Evolutionary conservation across 2,888 invertebrate species (phyloP), one percentile per base, ranked within the genome.

Genomic region (Cabera pusaria): DNA sequence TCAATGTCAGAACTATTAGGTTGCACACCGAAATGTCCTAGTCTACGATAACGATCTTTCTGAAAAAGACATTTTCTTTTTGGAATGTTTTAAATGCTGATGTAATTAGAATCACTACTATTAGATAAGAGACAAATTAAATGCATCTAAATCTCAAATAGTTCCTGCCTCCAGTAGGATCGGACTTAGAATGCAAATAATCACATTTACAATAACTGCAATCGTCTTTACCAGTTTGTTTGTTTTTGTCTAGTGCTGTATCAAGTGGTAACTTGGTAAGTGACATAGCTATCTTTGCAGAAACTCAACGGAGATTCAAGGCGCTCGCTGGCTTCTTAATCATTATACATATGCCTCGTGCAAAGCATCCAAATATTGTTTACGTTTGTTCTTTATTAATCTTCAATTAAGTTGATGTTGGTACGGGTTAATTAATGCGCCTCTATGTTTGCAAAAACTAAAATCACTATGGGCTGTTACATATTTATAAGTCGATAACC

Each of bases 41-140:
- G 38, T 45, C 48, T 52, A 50, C 40, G 25, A 42, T 40, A 47
- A 37, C 39, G 38, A 46, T 42, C 37, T 44, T 46, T 40, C 42
- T 42, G 45, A 44, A 49, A 29, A 33, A 41, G 34, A 35, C 34
- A 36, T 45, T 33, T 36, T 34, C 33, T 19, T 38, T 53, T 48
- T 56, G 56, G 56, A 56, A 56, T 56, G 56, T 56, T 51, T 42
- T 38, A 41, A 41, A 50, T 43, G 52, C 50, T 41, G 43, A 39
- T 48, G 31, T 43, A 41, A 40, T 45, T 41, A 41, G 36, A 40
- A 45, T 41, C 26, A 44, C 26, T 47, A 42, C 34, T 33, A 27
- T n/a, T 24, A 22, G 31, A 35, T 18, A 6, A 7, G 39, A 39
- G 36, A 32, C 36, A 26, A 24, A 43, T 40, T 31, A 22, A 18